A percentile compares a stretch with the other conserved stretches of the same genome.
Conservation (phyloP, 2,888 invertebrate genomes). For the Stomorhina lunata region DNA sequence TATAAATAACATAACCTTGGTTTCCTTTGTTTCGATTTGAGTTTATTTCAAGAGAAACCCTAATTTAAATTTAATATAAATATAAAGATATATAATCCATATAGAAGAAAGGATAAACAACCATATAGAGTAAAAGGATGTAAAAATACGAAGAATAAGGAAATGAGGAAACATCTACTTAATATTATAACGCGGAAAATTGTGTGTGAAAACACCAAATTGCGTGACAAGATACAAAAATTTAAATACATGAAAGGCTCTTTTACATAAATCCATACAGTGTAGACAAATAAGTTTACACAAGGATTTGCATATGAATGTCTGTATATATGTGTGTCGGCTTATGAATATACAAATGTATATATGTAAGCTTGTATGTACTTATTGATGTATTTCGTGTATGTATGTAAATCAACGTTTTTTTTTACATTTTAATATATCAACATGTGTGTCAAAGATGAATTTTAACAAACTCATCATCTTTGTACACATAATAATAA, state of each 20-base stretch:
- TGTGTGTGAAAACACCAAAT: constrained; percentile 60
- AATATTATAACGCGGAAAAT: constrained; percentile 52
- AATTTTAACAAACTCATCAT: constrained; percentile 15
- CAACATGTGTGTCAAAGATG: background rate
- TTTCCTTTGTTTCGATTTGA: too few species aligned
- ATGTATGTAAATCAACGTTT: too few species aligned
- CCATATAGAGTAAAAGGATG: background rate
- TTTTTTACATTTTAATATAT: too few species aligned
- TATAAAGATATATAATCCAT: too few species aligned
- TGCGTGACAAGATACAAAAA: constrained; percentile 47
- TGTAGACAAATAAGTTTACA: background rate
- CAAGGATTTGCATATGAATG: background rate
- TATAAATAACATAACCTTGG: too few species aligned
- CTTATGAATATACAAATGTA: background rate
- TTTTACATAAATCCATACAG: background rate
- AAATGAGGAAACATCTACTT: background rate
- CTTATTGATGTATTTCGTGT: background rate
- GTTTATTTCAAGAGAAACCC: too few species aligned
- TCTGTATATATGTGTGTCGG: background rate
- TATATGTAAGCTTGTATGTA: background rate
- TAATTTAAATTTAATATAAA: too few species aligned
- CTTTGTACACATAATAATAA: background rate
- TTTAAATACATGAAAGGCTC: background rate
- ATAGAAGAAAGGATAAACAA: too few species aligned
- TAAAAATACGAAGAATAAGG: background rate